Conservation (phyloP, 2,113 vertebrate genomes). For the Columba livia region DNA sequence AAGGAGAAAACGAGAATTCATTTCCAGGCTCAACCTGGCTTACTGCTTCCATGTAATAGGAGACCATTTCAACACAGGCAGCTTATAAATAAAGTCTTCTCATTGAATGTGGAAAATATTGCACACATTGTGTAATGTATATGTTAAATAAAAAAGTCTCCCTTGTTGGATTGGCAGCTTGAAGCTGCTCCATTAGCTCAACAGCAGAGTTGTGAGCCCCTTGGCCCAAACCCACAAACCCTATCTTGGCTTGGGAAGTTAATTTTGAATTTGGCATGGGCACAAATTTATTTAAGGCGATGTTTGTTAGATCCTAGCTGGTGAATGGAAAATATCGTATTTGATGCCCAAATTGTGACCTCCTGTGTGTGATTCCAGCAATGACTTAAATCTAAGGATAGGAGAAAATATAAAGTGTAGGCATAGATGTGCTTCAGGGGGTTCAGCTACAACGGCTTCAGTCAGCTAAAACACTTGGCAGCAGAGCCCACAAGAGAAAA, state of each 20-base stretch:
- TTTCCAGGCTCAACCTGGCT: constrained; percentile 61
- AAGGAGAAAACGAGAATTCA: constrained; percentile 52
- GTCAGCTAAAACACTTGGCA: neutral
- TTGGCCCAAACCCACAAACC: constrained; percentile 42
- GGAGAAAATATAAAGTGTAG: neutral
- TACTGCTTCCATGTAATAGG: constrained; percentile 64
- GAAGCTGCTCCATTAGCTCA: constrained; percentile 61
- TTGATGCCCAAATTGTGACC: constrained; percentile 57
- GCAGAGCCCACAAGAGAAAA: neutral
- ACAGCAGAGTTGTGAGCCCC: constrained; percentile 51
- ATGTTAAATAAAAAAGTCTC: constrained; percentile 63
- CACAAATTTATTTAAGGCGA: constrained; percentile 62
- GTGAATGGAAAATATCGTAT: constrained; percentile 44
- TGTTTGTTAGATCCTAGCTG: constrained; percentile 51
- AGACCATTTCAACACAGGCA: constrained; percentile 62
- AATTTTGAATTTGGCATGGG: constrained; percentile 65
- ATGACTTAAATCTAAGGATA: neutral
- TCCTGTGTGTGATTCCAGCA: constrained; percentile 14
- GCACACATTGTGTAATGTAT: constrained; percentile 61
- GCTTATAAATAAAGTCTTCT: constrained; percentile 71
- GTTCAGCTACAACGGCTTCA: neutral
- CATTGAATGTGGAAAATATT: constrained; percentile 71
- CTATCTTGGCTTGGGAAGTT: constrained; percentile 52
- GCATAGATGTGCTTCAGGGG: neutral
- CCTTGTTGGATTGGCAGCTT: constrained; percentile 58